A percentile compares a stretch with the other conserved stretches of the same genome.
Conservation (phyloP, 2,888 invertebrate genomes). For the Dione vanillae region DNA sequence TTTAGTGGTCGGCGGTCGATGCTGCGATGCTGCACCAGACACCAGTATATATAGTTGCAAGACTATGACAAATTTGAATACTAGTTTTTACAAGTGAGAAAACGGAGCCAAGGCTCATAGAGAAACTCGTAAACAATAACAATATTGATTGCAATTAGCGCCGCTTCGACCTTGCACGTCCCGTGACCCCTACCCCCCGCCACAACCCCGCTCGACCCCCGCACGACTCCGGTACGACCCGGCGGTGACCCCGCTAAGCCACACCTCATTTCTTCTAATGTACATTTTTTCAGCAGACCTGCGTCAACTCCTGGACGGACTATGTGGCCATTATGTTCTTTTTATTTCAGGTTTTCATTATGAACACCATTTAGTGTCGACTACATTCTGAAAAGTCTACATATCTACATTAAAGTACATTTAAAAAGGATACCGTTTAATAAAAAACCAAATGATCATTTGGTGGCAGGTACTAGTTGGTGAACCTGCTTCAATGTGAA, state of each 20-base stretch:
- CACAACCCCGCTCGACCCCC: not conserved
- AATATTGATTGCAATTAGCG: conserved; percentile 48
- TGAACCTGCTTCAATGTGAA: too few relatives aligned
- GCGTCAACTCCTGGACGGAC: not conserved
- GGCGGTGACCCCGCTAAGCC: not conserved
- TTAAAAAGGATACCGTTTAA: too few relatives aligned
- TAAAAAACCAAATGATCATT: too few relatives aligned
- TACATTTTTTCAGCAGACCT: not conserved
- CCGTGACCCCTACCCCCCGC: conserved; percentile 28
- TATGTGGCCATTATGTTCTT: too few relatives aligned
- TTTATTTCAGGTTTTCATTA: too few relatives aligned
- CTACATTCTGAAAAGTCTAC: too few relatives aligned
- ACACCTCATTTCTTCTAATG: not conserved
- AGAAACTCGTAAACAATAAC: conserved; percentile 46
- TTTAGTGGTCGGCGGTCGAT: not conserved
- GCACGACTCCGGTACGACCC: not conserved
- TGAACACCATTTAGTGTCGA: too few relatives aligned
- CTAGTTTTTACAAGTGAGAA: conserved; percentile 39
- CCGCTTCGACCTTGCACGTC: conserved; percentile 33
- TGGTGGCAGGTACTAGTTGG: too few relatives aligned
- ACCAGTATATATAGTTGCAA: conserved; percentile 32
- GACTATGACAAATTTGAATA: conserved; percentile 44
- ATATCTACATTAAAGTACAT: too few relatives aligned
- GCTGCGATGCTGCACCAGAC: not conserved
- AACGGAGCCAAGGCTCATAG: conserved; percentile 51